A percentile compares a stretch with the other conserved stretches of the same genome.
These are phyloP conservation scores for Brachymystax lenok DNA, from an alignment of 2,797 vertebrate genomes.

Conservation along the genomic window DNA sequence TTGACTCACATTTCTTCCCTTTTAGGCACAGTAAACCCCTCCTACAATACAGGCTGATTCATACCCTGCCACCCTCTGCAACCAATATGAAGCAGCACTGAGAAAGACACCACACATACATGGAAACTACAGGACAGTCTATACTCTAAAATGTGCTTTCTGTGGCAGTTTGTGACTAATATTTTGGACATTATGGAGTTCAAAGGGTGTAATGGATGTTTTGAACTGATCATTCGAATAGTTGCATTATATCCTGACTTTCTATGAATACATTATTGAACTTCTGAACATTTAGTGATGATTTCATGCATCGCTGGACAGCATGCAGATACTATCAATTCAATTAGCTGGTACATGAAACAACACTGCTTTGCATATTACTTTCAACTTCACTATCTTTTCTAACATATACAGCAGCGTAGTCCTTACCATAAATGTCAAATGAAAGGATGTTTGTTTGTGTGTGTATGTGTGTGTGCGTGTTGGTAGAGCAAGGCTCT, in stretches of 20 bases:
- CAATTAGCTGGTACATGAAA: background rate
- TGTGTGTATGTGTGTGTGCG: too few relatives aligned
- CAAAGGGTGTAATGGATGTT: background rate
- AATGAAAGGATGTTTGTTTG: background rate
- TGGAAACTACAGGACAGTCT: background rate
- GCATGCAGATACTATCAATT: background rate
- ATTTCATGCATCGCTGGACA: background rate
- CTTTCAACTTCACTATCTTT: too few relatives aligned
- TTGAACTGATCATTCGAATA: background rate
- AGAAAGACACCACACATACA: background rate
- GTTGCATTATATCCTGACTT: background rate
- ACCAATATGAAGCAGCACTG: background rate
- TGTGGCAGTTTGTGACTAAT: background rate
- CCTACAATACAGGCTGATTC: background rate
- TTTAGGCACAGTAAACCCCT: background rate
- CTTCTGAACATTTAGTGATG: background rate
- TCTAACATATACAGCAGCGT: too few relatives aligned
- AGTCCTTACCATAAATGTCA: background rate
- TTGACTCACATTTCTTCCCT: constrained; percentile 13
- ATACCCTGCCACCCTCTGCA: background rate
- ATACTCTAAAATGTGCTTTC: background rate
- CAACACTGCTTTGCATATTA: too few relatives aligned
- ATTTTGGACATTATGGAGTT: background rate
- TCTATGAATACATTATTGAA: background rate
- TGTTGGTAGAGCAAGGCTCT: too few relatives aligned